Conservation (phyloP, 2,113 vertebrate genomes). For the Chrysemys picta region DNA sequence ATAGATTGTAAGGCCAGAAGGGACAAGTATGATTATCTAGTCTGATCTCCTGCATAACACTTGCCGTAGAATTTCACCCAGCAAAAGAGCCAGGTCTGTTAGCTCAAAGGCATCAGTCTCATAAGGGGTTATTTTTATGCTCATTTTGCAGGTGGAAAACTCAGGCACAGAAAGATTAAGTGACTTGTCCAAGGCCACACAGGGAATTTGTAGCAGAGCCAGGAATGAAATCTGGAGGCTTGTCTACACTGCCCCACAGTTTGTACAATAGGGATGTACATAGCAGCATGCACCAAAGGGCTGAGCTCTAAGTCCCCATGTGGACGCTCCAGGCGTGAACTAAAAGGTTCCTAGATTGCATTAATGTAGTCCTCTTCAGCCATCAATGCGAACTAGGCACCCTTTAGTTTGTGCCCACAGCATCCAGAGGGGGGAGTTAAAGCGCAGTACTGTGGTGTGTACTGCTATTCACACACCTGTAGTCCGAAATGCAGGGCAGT, state of each 20-base stretch:
- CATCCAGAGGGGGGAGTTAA: neutral
- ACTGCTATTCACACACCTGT: neutral
- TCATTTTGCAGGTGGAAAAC: neutral
- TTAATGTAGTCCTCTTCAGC: neutral
- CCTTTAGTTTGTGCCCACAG: neutral
- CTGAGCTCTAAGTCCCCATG: neutral
- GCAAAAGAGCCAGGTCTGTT: neutral
- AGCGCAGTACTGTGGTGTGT: neutral
- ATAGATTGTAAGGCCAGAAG: constrained; percentile 10
- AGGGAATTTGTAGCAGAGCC: neutral
- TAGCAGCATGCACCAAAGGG: neutral
- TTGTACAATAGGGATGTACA: neutral
- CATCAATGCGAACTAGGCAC: neutral
- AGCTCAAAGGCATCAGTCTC: neutral
- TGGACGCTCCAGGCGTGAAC: neutral
- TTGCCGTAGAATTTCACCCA: neutral
- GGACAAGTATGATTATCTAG: neutral
- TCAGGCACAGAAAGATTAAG: neutral
- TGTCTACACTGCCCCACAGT: neutral
- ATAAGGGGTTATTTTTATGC: neutral
- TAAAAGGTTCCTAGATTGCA: neutral
- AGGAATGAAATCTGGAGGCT: neutral
- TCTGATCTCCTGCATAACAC: neutral
- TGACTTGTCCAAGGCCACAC: neutral
- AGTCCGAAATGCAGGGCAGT: neutral